A percentile compares a stretch with the other conserved stretches of the same genome.
These are phyloP conservation scores for Pectinophora gossypiella DNA, from an alignment of 1,140 invertebrate species.

Conservation along the genomic window DNA sequence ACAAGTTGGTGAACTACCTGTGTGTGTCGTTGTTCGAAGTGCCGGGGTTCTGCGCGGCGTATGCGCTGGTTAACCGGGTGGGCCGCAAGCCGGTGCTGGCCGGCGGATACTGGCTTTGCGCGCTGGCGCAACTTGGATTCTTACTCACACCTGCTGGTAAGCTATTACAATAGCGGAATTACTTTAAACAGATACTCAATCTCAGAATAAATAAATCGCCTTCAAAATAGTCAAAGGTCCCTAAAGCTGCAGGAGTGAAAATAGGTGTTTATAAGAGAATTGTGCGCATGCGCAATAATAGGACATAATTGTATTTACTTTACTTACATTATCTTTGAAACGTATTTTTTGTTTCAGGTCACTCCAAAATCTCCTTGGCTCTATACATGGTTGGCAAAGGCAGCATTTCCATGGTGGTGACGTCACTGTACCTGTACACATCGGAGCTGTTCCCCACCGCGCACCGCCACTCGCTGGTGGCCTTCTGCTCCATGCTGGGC, in stretches of 20 bases:
- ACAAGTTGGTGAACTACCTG: constrained; percentile 83
- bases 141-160: too few species aligned
- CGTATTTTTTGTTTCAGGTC: constrained; percentile 22
- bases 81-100: constrained; percentile 79
- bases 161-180: too few species aligned
- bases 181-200: too few species aligned
- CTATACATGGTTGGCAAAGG: constrained; percentile 84
- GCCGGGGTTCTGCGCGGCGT: constrained; percentile 81
- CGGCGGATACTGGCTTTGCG: constrained; percentile 77
- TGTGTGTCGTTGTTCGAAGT: constrained; percentile 81
- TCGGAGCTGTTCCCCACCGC: constrained; percentile 84
- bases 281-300: background rate
- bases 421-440: constrained; percentile 81
- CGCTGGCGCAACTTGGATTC: too few species aligned
- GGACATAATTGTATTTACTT: background rate
- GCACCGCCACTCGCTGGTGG: constrained; percentile 79
- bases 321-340: background rate
- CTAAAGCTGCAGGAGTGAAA: too few species aligned
- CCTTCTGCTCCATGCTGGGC: constrained; percentile 83
- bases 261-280: too few species aligned
- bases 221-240: too few species aligned
- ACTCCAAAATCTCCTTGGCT: constrained; percentile 14
- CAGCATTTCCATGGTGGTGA: constrained; percentile 80
- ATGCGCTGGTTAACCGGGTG: constrained; percentile 77
- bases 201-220: too few species aligned